Conservation (phyloP, 1,140 invertebrate genomes). For the Phymorhynchus buccinoides region DNA sequence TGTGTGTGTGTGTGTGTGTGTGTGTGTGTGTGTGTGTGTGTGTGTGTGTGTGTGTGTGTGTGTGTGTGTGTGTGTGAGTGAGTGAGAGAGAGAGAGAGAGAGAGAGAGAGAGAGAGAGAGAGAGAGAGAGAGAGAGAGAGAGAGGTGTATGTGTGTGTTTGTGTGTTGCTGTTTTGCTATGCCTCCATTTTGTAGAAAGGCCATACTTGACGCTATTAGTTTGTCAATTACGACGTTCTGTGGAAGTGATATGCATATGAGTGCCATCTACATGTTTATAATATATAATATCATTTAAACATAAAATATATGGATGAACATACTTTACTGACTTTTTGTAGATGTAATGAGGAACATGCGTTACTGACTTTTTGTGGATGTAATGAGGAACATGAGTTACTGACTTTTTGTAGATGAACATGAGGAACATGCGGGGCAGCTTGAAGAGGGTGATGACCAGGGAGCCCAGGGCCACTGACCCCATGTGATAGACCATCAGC, state of each 20-base stretch:
- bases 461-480: slow-evolving; percentile 92
- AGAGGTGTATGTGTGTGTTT: not conserved
- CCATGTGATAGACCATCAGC: slow-evolving; percentile 89
- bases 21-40: slow-evolving; percentile 24
- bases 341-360: too few species aligned
- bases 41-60: slow-evolving; percentile 22
- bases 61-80: not conserved
- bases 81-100: not conserved
- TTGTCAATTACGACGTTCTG: too few species aligned
- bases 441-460: slow-evolving; percentile 92
- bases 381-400: too few species aligned
- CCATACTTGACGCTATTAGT: too few species aligned
- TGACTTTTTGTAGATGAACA: slow-evolving; percentile 89
- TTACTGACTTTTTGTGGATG: too few species aligned
- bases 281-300: too few species aligned
- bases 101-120: slow-evolving; percentile 17
- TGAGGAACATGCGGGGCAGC: slow-evolving; percentile 88
- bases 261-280: too few species aligned
- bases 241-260: too few species aligned
- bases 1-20: not conserved
- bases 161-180: too few species aligned
- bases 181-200: too few species aligned
- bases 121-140: not conserved
- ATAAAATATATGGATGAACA: too few species aligned
- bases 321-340: too few species aligned